Evolutionary conservation across 2,113 vertebrate species (phyloP).

Genomic region (Lanius collurio): DNA sequence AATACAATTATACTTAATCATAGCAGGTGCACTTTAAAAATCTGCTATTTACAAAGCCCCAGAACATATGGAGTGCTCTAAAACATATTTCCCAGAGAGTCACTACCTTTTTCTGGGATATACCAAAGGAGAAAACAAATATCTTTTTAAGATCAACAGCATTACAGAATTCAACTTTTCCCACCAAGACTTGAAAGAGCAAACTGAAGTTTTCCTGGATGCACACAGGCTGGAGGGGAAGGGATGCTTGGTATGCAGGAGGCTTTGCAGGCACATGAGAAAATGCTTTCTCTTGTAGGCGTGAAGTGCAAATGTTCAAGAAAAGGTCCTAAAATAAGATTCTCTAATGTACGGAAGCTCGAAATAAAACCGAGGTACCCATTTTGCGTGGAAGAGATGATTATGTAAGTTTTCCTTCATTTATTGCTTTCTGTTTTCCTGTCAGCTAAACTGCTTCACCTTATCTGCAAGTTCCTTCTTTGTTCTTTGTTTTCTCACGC

Average conservation of each 20-base stretch:
- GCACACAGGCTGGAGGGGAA: background rate
- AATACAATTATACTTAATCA: background rate
- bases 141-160: background rate
- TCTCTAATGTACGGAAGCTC: conserved; percentile 96
- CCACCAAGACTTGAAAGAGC: background rate
- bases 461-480: conserved; percentile 7
- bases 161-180: background rate
- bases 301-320: conserved; percentile 97
- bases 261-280: conserved; percentile 7
- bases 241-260: background rate
- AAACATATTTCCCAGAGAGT: background rate
- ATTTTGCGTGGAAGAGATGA: conserved; percentile 96
- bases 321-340: conserved; percentile 97
- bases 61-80: background rate
- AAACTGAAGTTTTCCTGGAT: background rate
- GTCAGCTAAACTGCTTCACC: background rate
- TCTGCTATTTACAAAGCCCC: background rate
- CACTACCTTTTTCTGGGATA: background rate
- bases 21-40: conserved; percentile 48
- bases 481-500: conserved; percentile 5
- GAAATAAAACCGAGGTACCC: conserved; percentile 97
- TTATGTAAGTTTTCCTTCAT: conserved; percentile 86
- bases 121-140: background rate
- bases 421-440: background rate
- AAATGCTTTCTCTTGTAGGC: conserved; percentile 74